Evolutionary conservation across 64 coral and sea anemone genomes (phyloP), one percentile per base, ranked within the genome.

Genomic region (Dendronephthya gigantea): DNA sequence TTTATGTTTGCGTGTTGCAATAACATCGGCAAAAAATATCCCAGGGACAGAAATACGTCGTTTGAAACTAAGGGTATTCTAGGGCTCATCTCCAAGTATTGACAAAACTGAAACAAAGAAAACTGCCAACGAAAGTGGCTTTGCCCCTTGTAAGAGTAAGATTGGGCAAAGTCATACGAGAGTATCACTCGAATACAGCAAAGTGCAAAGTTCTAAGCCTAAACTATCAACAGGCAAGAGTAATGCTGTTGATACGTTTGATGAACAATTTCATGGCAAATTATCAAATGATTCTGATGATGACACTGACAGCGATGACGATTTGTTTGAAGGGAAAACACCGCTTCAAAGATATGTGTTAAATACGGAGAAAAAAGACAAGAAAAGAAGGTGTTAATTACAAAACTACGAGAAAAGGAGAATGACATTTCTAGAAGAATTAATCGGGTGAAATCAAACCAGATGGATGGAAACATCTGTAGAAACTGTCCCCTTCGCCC

Each of bases 331-430:
- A 69, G 88, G 31, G 62, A 89, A 83, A 83, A 89, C 82, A 40
- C 82, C 82, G 32, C 55, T 89, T 43, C 75, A 68, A 83, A 68
- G 81, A 52, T 88, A 88, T 39, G 39, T 83, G 25, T 39, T 88
- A 33, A 88, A 82, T 59, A 88, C 47, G 28, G 76, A 88, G 55
- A 79, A 83, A 41, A 82, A 88, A 82, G 83, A 66, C 30, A 89
- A 83, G 22, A 82, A 83, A 89, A 72, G 62, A 7, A 34, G 28
- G 35, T 32, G 39, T 31, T 56, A 41, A 43, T 89, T 82, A 38
- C 82, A 40, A 43, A 83, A 68, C 87, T 89, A 55, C 50, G n/a
- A 65, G 58, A 39, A 39, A 82, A 89, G 68, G 81, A 83, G 58
- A 82, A 89, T 3, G 51, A 66, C 32, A 82, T 68, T 68, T 32